Evolutionary conservation across 2,113 vertebrate species (phyloP).

Genomic region (Carettochelys insculpta): DNA sequence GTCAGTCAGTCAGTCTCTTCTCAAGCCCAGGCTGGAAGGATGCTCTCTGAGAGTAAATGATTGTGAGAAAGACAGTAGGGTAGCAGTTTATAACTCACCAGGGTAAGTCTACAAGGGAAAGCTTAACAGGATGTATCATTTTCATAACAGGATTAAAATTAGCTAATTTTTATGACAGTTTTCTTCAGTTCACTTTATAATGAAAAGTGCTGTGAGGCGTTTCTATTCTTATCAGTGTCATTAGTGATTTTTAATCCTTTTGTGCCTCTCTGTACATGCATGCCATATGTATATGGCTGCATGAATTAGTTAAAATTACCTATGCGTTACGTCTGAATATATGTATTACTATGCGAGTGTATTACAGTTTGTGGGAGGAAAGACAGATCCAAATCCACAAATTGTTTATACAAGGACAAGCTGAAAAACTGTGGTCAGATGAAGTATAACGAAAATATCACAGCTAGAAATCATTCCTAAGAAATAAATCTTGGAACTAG

Average conservation of each 20-base stretch:
- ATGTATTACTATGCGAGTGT: background rate
- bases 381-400: conserved; percentile 45
- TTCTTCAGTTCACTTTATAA: background rate
- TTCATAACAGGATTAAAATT: background rate
- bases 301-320: conserved; percentile 16
- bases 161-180: background rate
- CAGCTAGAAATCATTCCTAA: conserved; percentile 48
- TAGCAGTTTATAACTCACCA: background rate
- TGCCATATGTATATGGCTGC: background rate
- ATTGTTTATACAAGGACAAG: conserved; percentile 38
- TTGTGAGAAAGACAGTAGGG: background rate
- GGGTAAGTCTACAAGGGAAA: background rate
- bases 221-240: background rate
- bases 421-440: conserved; percentile 60
- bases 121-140: background rate
- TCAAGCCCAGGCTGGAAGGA: background rate
- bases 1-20: conserved; percentile 31
- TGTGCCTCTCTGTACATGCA: background rate
- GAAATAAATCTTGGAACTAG: conserved; percentile 45
- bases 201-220: background rate
- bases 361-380: conserved; percentile 20
- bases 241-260: background rate
- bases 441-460: conserved; percentile 61
- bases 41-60: background rate
- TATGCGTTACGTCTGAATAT: conserved; percentile 3